A percentile compares a stretch with the other conserved stretches of the same genome.
phyloP scores from a whole-genome alignment of 2,888 invertebrate genomes.

The Cosmorhoe ocellata region DNA sequence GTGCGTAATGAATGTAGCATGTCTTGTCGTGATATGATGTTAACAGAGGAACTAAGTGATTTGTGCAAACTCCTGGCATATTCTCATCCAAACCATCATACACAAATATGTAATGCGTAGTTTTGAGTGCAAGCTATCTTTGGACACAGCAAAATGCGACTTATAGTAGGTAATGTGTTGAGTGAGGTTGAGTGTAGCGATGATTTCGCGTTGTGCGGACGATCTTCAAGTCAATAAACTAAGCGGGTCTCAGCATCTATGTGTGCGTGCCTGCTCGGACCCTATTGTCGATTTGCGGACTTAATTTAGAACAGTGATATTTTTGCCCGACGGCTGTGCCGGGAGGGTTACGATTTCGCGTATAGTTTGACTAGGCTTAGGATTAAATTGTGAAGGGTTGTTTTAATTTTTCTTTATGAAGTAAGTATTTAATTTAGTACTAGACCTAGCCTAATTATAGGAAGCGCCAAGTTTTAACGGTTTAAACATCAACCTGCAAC shows the following conservation, averaged over 20 bases:
- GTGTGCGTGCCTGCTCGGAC: slow-evolving; percentile 47
- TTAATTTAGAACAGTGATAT: slow-evolving; percentile 66
- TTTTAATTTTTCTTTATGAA: slow-evolving; percentile 5
- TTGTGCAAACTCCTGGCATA: no score
- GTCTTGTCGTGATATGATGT: no score
- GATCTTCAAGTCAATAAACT: slow-evolving; percentile 69
- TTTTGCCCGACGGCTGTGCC: slow-evolving; percentile 42
- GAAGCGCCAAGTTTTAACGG: no score
- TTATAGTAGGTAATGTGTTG: background rate
- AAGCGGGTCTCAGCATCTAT: slow-evolving; percentile 48
- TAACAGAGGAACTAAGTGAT: no score
- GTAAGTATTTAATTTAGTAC: no score
- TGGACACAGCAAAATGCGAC: no score
- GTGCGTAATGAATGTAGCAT: no score
- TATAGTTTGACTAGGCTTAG: slow-evolving; percentile 11
- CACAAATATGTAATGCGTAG: no score
- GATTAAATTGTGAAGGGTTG: slow-evolving; percentile 27
- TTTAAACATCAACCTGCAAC: no score
- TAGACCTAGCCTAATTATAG: no score
- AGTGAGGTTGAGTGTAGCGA: slow-evolving; percentile 1
- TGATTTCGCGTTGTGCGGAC: slow-evolving; percentile 4
- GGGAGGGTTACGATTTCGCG: slow-evolving; percentile 13
- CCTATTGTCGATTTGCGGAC: slow-evolving; percentile 58
- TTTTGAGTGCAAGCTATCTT: no score
- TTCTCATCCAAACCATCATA: no score